Percentiles rank a stretch among this genome's conserved stretches.
Evolutionary conservation across 2,113 vertebrate genomes (phyloP).

Genomic region (Boleophthalmus pectinirostris): DNA sequence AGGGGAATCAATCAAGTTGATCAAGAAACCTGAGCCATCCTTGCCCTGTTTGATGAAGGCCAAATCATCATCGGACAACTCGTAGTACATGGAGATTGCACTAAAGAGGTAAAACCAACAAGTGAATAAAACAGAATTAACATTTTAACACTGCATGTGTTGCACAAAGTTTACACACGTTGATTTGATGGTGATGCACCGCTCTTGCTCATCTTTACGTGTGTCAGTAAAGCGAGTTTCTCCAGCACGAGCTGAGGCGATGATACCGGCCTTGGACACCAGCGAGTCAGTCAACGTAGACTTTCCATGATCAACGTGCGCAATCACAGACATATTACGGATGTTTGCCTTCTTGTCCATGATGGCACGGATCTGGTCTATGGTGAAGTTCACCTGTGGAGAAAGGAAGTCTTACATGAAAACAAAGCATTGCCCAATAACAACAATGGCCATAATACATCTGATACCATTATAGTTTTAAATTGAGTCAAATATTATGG

Average conservation of each 20-base stretch:
- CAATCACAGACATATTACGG: slow-evolving; percentile 98
- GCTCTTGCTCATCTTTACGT: slow-evolving; percentile 94
- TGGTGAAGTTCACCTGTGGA: slow-evolving; percentile 92
- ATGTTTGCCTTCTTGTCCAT: slow-evolving; percentile 99
- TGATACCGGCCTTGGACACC: slow-evolving; percentile 98
- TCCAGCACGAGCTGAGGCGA: slow-evolving; percentile 88
- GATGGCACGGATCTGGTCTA: slow-evolving; percentile 97
- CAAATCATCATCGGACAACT: slow-evolving; percentile 85
- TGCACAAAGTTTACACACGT: slow-evolving; percentile 79
- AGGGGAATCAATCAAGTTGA: slow-evolving; percentile 95
- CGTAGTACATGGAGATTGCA: slow-evolving; percentile 92
- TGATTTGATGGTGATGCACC: slow-evolving; percentile 97
- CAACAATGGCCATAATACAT: background rate
- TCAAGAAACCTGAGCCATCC: slow-evolving; percentile 91
- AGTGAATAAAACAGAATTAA: background rate
- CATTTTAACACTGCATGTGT: background rate
- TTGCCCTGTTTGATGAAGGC: slow-evolving; percentile 96
- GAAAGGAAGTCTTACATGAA: background rate
- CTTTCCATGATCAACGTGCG: slow-evolving; percentile 95
- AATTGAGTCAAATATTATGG: no score
- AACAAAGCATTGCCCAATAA: background rate
- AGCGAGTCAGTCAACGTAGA: slow-evolving; percentile 94
- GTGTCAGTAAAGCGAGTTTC: slow-evolving; percentile 97
- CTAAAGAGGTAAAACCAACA: slow-evolving; percentile 57
- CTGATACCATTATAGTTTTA: no score